Percentiles rank a stretch among this genome's conserved stretches.
These are phyloP conservation scores for Lymantria dispar DNA, from an alignment of 2,888 invertebrate species.

Conservation along the genomic window DNA sequence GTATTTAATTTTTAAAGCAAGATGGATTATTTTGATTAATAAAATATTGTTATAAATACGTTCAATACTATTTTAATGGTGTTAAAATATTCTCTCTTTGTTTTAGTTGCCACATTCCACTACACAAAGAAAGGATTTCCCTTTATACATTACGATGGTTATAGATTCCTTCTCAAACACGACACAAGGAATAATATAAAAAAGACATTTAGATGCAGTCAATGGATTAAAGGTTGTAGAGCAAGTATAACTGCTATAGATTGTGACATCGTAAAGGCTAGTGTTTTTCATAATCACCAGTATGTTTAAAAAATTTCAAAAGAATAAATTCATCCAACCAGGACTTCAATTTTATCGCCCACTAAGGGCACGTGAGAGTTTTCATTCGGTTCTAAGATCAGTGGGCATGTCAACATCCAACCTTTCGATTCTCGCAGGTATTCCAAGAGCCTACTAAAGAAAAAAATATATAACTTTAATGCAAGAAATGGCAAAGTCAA, in stretches of 20 bases:
- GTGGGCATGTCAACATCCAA: no score
- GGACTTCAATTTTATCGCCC: no score
- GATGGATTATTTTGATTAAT: background rate
- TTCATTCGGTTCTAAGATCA: no score
- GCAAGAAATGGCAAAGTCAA: no score
- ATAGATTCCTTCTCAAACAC: conserved; percentile 31
- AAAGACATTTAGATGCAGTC: conserved; percentile 35
- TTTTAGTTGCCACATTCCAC: conserved; percentile 16
- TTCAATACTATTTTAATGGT: background rate
- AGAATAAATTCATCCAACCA: no score
- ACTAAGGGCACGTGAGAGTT: no score
- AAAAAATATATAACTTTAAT: no score
- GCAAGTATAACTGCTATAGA: conserved; percentile 30
- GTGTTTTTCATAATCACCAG: conserved; percentile 18
- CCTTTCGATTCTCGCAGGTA: no score
- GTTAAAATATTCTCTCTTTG: background rate
- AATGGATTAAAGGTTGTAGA: conserved; percentile 33
- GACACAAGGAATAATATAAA: conserved; percentile 19
- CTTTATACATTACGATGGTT: conserved; percentile 22
- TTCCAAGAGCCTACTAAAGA: no score
- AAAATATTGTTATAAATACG: background rate
- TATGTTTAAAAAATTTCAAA: no score
- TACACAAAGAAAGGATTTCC: conserved; percentile 25
- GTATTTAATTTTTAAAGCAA: background rate
- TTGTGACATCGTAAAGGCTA: conserved; percentile 12